These are phyloP conservation scores for Brachionus plicatilis DNA, from an alignment of 1,140 invertebrate species.

Conservation along the genomic window DNA sequence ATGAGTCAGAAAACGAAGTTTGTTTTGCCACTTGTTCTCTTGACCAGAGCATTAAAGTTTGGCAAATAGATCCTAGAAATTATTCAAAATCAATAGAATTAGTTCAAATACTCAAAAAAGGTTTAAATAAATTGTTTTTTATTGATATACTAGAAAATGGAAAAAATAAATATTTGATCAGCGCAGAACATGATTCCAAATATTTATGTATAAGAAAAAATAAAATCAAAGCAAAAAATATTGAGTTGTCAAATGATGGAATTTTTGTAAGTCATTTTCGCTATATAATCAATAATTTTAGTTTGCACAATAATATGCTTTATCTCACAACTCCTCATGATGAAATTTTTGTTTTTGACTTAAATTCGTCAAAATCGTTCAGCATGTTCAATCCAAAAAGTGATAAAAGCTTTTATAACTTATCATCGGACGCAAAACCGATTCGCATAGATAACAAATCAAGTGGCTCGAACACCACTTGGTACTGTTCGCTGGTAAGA, in stretches of 20 bases:
- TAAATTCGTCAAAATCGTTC: not conserved
- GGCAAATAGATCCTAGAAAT: not conserved
- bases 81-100: not conserved
- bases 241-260: not conserved
- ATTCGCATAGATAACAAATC: not conserved
- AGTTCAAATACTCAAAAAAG: not conserved
- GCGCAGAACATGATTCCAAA: not conserved
- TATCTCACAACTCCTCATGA: not conserved
- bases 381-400: not conserved
- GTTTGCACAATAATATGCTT: not conserved
- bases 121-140: not conserved
- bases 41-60: not conserved
- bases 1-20: not conserved
- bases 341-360: slow-evolving; percentile 15
- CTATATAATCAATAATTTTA: not conserved
- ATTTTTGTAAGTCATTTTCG: not conserved
- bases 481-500: not conserved
- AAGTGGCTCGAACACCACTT: not conserved
- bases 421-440: not conserved
- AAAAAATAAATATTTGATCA: not conserved
- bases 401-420: not conserved
- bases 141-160: not conserved
- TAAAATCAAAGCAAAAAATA: not conserved
- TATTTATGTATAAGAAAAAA: not conserved
- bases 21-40: not conserved